Conservation (phyloP, 2,113 vertebrate genomes). For the Leiothrix lutea region DNA sequence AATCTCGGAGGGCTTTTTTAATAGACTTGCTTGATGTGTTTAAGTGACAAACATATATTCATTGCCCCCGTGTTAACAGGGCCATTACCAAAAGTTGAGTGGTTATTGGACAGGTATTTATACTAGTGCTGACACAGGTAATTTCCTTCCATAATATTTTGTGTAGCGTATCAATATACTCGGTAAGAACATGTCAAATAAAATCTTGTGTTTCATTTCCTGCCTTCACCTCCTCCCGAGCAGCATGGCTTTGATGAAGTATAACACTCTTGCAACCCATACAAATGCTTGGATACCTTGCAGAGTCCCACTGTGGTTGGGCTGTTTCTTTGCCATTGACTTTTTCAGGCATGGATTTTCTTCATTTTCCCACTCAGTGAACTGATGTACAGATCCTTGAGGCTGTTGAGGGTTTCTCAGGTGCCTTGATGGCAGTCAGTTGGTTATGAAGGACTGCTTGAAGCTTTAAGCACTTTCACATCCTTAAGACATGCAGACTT, state of each 20-base stretch:
- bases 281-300: constrained; percentile 25
- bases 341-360: not conserved
- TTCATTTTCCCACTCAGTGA: not conserved
- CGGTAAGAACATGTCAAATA: constrained; percentile 40
- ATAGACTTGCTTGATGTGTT: not conserved
- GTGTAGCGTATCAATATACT: constrained; percentile 34
- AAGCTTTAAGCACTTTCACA: not conserved
- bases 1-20: not conserved
- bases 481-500: not conserved
- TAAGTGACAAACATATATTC: constrained; percentile 41
- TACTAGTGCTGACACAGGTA: constrained; percentile 51
- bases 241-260: constrained; percentile 28
- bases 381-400: not conserved
- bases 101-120: constrained; percentile 38
- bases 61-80: constrained; percentile 17
- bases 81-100: constrained; percentile 13
- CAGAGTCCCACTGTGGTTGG: not conserved
- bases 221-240: constrained; percentile 1
- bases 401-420: not conserved
- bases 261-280: not conserved
- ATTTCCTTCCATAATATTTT: constrained; percentile 64
- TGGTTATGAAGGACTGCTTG: not conserved
- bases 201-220: constrained; percentile 61
- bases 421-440: not conserved
- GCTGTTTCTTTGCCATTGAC: not conserved